Evolutionary conservation across 2,797 vertebrate genomes (phyloP), one percentile per base, ranked within the genome.

Genomic region (Sebastes aleutianus): DNA sequence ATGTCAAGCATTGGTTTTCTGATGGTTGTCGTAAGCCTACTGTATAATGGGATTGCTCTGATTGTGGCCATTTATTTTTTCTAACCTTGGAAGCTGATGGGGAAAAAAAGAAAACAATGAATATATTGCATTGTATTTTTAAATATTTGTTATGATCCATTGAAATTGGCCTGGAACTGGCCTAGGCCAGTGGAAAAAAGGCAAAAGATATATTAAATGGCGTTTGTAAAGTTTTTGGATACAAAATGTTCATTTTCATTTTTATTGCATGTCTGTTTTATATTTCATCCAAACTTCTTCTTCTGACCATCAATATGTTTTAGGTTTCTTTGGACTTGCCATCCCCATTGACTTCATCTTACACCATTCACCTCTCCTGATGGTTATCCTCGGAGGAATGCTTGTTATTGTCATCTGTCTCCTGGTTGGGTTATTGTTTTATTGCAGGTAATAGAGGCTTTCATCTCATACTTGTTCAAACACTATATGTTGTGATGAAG

Each of bases 331-430:
- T 71, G 89, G 84, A 76, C 64, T 92, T 57, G 64, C 61, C 39
- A 13, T 83, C 29, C 67, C 85, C 65, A 86, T 92, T 74, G 97
- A 98, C 88, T 94, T 99, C 87, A 92, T 97, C 80, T 88, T 94
- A 36, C 94, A 94, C 62, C 95, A 98, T 88, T 96, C 96, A 0
- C 91, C 95, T 80, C 93, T 96, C 85, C 95, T 98, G 76, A 95
- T 95, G 22, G 90, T 95, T 65, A 91, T 97, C 62, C 83, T 97
- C 27, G 97, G 97, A 93, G 97, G 96, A 86, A 93, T 94, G 4
- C 72, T 97, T 12, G 32, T 95, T 73, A 85, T 96, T 58, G 85
- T 96, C 82, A 53, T 95, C 84, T 96, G 95, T 63, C 95, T 98
- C 80, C 95, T 97, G 90, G 87, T 92, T 70, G 92, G 95, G 56